Evolutionary conservation across 2,888 invertebrate genomes (phyloP).

Genomic region (Cephus pulcher): DNA sequence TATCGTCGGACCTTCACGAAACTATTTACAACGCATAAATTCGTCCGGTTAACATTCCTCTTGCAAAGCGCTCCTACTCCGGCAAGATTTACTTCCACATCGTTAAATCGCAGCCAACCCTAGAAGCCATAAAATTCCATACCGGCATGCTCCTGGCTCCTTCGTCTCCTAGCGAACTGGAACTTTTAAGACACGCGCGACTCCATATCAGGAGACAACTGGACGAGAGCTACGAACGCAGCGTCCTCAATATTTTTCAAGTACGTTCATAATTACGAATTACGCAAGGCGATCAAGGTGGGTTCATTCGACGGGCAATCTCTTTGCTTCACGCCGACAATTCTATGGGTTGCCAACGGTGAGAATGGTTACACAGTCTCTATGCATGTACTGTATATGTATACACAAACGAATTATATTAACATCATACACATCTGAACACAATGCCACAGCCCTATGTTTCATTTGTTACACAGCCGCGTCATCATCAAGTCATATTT

Average conservation of each 20-base stretch:
- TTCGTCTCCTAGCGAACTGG: background rate
- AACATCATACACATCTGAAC: background rate
- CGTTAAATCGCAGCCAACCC: background rate
- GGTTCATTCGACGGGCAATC: background rate
- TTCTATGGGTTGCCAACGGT: background rate
- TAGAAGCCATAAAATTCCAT: background rate
- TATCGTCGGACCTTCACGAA: background rate
- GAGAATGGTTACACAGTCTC: background rate
- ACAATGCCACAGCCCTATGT: constrained; percentile 30
- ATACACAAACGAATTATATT: background rate
- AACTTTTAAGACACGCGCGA: background rate
- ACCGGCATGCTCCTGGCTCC: background rate
- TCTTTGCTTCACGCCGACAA: background rate
- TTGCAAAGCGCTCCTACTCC: background rate
- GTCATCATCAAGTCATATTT: constrained; percentile 64
- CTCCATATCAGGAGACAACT: background rate
- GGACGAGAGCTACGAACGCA: background rate
- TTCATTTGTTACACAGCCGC: constrained; percentile 54
- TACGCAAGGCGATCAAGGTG: background rate
- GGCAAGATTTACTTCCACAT: background rate
- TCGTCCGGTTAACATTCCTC: background rate
- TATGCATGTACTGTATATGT: background rate
- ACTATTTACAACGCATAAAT: background rate
- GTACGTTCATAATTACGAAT: background rate
- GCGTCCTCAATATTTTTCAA: background rate